phyloP scores from a whole-genome alignment of 30 jellyfish, hydroid and myxozoan species.

The Aurelia sp. region DNA sequence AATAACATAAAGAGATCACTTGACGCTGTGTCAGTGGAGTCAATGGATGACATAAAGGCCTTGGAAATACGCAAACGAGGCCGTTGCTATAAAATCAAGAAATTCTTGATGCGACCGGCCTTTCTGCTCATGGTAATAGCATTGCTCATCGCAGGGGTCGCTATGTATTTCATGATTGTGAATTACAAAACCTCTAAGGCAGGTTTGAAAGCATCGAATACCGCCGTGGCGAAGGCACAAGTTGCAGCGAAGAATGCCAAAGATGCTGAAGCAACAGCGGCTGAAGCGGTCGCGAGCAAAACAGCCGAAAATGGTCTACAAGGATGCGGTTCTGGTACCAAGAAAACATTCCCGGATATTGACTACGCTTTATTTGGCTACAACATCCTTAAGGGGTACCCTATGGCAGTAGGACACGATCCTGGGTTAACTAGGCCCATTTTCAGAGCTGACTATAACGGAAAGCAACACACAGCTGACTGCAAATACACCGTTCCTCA shows the following conservation, averaged over 20 bases:
- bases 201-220: background rate
- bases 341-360: slow-evolving; percentile 60
- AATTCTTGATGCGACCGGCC: slow-evolving; percentile 16
- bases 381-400: slow-evolving; percentile 67
- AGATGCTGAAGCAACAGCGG: background rate
- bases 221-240: too few relatives aligned
- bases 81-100: background rate
- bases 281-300: background rate
- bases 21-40: background rate
- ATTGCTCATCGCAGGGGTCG: background rate
- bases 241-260: too few relatives aligned
- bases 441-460: slow-evolving; percentile 39
- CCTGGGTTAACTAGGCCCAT: slow-evolving; percentile 79
- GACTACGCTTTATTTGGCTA: slow-evolving; percentile 80
- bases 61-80: background rate
- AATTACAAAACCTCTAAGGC: background rate
- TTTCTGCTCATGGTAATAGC: background rate
- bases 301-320: background rate
- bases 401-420: slow-evolving; percentile 75
- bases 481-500: slow-evolving; percentile 60
- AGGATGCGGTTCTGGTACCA: slow-evolving; percentile 26
- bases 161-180: slow-evolving; percentile 7
- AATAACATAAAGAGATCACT: slow-evolving; percentile 3
- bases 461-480: slow-evolving; percentile 57
- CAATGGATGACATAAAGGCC: slow-evolving; percentile 1